A percentile compares a stretch with the other conserved stretches of the same genome.
phyloP scores from a whole-genome alignment of 2,113 vertebrate species.

The Equus przewalskii region DNA sequence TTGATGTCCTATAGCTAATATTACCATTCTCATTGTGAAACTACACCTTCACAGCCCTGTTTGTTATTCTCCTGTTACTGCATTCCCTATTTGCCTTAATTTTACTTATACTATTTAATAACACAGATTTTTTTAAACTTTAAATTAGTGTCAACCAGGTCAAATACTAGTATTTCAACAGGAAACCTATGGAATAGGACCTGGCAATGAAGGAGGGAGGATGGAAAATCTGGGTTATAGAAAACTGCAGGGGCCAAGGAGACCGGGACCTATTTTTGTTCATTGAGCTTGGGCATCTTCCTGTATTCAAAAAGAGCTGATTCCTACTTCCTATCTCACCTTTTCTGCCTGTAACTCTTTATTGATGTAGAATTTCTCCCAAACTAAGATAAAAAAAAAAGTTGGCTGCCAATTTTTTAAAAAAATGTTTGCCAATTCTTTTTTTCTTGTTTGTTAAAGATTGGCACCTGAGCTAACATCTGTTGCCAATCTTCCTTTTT shows the following conservation, averaged over 20 bases:
- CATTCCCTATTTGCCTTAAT: not conserved
- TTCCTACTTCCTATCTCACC: not conserved
- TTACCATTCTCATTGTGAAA: not conserved
- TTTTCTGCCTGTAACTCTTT: not conserved
- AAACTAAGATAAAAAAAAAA: not conserved
- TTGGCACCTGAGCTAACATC: too few species aligned
- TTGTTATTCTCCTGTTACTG: not conserved
- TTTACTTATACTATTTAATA: conserved; percentile 39
- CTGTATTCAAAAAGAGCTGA: not conserved
- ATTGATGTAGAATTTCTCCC: not conserved
- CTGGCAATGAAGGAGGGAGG: not conserved
- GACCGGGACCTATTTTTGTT: not conserved
- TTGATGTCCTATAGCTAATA: not conserved
- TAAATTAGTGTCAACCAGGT: conserved; percentile 10
- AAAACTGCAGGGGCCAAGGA: not conserved
- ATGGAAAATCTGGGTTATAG: not conserved
- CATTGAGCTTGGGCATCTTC: not conserved
- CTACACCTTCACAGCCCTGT: not conserved
- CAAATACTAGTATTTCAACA: not conserved
- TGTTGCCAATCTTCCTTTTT: too few species aligned
- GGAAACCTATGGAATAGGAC: not conserved
- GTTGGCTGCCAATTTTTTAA: not conserved
- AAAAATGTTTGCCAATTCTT: too few species aligned
- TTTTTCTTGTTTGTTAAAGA: too few species aligned
- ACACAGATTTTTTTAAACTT: not conserved